Evolutionary conservation across 2,797 vertebrate genomes (phyloP).

Genomic region (Paramormyrops hopkinsi): DNA sequence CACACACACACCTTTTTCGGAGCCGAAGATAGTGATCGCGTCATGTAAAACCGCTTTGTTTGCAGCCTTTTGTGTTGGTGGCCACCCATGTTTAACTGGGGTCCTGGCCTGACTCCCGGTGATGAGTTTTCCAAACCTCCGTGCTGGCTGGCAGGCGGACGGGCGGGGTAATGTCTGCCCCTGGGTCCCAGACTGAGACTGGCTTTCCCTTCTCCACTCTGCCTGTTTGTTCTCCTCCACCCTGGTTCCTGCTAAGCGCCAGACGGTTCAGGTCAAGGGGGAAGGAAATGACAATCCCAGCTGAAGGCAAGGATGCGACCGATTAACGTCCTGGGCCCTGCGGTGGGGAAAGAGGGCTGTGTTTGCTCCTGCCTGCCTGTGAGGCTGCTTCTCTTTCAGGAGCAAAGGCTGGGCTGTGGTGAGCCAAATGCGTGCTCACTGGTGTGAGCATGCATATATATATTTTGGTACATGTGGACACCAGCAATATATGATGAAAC

Average conservation of each 20-base stretch:
- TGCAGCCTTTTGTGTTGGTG: slow-evolving; percentile 51
- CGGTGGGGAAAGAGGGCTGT: slow-evolving; percentile 44
- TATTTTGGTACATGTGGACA: slow-evolving; percentile 2
- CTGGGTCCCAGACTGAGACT: slow-evolving; percentile 30
- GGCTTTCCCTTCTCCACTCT: slow-evolving; percentile 15
- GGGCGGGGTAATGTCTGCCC: slow-evolving; percentile 27
- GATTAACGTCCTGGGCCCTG: slow-evolving; percentile 46
- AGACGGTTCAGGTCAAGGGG: slow-evolving; percentile 58
- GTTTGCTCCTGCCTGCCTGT: slow-evolving; percentile 40
- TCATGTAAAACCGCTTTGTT: slow-evolving; percentile 63
- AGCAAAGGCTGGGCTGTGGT: slow-evolving; percentile 34
- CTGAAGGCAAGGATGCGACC: slow-evolving; percentile 52
- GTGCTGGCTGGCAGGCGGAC: slow-evolving; percentile 45
- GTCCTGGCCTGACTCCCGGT: slow-evolving; percentile 48
- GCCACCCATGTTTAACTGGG: slow-evolving; percentile 64
- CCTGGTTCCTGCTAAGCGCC: slow-evolving; percentile 66
- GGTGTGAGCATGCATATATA: slow-evolving; percentile 22
- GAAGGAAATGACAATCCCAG: slow-evolving; percentile 74
- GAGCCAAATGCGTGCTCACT: slow-evolving; percentile 6
- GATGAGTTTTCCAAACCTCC: slow-evolving; percentile 79
- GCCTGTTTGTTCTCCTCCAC: slow-evolving; percentile 72
- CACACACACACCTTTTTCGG: slow-evolving; percentile 29
- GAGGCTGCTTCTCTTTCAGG: slow-evolving; percentile 39
- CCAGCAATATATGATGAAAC: not conserved
- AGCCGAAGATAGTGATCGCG: slow-evolving; percentile 51